These are phyloP conservation scores for Drosophila paulistorum DNA, from an alignment of 1,140 invertebrate genomes.

Conservation along the genomic window DNA sequence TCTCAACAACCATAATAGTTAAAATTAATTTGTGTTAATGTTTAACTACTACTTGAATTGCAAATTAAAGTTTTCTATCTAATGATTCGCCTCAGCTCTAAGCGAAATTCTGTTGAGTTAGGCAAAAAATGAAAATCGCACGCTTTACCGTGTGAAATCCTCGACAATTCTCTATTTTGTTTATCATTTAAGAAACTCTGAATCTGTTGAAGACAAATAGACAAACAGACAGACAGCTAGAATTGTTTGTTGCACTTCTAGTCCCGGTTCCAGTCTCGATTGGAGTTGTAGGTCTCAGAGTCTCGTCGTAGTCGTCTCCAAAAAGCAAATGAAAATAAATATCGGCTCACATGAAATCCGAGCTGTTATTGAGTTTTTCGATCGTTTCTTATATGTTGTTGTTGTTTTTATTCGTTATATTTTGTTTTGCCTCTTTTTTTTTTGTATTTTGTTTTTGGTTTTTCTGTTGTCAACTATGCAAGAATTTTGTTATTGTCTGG, in stretches of 20 bases:
- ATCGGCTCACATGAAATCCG: constrained; percentile 70
- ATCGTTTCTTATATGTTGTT: constrained; percentile 45
- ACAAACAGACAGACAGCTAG: not conserved
- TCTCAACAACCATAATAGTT: too few species aligned
- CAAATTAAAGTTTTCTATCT: too few species aligned
- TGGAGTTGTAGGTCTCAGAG: constrained; percentile 29
- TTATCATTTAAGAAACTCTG: too few species aligned
- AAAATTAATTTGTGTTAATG: too few species aligned
- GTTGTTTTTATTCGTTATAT: constrained; percentile 1
- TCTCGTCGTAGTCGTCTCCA: constrained; percentile 28
- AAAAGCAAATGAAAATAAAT: constrained; percentile 64
- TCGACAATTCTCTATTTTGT: too few species aligned
- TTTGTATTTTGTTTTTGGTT: constrained; percentile 3
- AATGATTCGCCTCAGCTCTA: too few species aligned
- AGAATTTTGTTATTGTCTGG: constrained; percentile 79
- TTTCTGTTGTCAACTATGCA: constrained; percentile 73
- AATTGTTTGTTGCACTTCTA: not conserved
- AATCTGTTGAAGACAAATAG: not conserved
- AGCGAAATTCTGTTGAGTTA: too few species aligned
- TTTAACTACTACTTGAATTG: too few species aligned
- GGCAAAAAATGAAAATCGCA: too few species aligned
- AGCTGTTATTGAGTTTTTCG: constrained; percentile 75
- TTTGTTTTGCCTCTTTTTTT: not conserved
- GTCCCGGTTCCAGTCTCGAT: not conserved
- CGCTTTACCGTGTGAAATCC: too few species aligned